Evolutionary conservation across 2,113 vertebrate genomes (phyloP).

Genomic region (Podarcis muralis): DNA sequence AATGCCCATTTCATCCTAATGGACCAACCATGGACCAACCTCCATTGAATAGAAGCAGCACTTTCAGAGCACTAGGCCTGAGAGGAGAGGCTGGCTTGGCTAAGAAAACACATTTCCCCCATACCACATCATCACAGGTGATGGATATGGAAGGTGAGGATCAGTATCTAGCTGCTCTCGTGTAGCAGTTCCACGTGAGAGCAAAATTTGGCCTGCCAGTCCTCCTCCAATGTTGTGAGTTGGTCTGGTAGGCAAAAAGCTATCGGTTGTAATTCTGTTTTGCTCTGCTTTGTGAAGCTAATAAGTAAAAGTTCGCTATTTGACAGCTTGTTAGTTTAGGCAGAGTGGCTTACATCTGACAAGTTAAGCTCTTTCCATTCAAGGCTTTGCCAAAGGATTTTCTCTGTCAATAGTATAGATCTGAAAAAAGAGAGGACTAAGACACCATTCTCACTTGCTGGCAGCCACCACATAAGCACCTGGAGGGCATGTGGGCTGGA

Average conservation of each 20-base stretch:
- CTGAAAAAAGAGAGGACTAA: not conserved
- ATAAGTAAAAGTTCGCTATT: constrained; percentile 44
- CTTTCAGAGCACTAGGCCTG: constrained; percentile 16
- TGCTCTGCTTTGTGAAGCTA: constrained; percentile 54
- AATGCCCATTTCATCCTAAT: too few relatives aligned
- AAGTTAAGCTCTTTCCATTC: constrained; percentile 32
- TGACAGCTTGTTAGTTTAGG: constrained; percentile 42
- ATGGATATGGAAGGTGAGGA: not conserved
- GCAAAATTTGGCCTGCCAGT: not conserved
- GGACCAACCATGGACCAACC: too few relatives aligned
- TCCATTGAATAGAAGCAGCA: not conserved
- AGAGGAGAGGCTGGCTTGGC: constrained; percentile 22
- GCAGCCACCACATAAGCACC: not conserved
- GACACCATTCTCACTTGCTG: not conserved
- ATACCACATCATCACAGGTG: not conserved
- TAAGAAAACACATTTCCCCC: constrained; percentile 15
- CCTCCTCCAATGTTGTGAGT: constrained; percentile 43
- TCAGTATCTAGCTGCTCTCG: constrained; percentile 6
- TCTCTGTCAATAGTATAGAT: not conserved
- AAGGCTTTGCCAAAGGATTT: not conserved
- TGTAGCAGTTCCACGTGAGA: constrained; percentile 4
- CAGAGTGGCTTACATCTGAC: constrained; percentile 18
- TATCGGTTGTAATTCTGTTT: constrained; percentile 50
- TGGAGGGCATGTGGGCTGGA: not conserved
- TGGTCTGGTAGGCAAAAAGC: not conserved